A percentile compares a stretch with the other conserved stretches of the same genome.
Conservation (phyloP, 2,797 vertebrate genomes). For the Phalanger gymnotis region DNA sequence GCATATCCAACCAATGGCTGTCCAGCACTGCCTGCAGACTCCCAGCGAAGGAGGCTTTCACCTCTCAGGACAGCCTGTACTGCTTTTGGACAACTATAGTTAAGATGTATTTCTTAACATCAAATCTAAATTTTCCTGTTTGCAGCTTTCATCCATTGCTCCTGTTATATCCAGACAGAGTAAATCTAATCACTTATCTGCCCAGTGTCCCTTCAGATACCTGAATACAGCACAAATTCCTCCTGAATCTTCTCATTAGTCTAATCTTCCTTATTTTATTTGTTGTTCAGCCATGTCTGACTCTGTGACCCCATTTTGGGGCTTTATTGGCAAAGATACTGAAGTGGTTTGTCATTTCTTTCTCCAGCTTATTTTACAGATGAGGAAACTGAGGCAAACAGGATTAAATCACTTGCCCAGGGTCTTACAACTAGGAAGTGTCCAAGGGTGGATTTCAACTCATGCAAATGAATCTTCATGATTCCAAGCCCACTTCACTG, state of each 20-base stretch:
- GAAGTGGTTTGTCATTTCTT: too few species aligned
- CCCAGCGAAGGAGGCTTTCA: not conserved
- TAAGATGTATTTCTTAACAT: not conserved
- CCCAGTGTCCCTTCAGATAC: not conserved
- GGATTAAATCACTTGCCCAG: too few species aligned
- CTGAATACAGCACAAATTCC: not conserved
- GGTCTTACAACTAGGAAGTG: too few species aligned
- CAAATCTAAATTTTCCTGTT: not conserved
- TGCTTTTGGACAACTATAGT: not conserved
- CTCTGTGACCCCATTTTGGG: too few species aligned
- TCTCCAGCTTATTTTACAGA: too few species aligned
- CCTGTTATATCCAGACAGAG: not conserved
- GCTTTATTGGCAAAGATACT: too few species aligned
- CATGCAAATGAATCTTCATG: too few species aligned
- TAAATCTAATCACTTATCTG: not conserved
- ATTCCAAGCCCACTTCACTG: too few species aligned
- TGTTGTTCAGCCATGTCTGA: too few species aligned
- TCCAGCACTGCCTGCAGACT: not conserved
- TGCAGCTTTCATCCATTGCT: not conserved
- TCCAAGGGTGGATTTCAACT: too few species aligned
- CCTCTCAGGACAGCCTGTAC: not conserved
- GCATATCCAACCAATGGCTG: not conserved
- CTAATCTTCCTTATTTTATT: too few species aligned
- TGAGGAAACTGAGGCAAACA: too few species aligned
- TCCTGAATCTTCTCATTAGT: not conserved